Evolutionary conservation across 64 coral and sea anemone species (phyloP).

Genomic region (Porites australiensis): DNA sequence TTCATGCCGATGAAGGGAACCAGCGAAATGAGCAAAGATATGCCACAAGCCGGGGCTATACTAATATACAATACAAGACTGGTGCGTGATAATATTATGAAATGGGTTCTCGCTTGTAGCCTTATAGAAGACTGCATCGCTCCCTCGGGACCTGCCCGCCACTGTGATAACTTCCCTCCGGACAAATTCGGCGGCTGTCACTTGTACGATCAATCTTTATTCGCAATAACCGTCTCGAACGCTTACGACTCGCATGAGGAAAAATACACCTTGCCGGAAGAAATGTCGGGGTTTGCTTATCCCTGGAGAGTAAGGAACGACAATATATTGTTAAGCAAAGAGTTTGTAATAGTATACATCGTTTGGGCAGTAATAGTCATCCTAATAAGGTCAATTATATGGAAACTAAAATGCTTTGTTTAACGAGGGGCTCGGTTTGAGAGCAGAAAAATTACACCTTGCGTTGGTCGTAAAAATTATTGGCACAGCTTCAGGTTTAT

Average conservation of each 20-base stretch:
- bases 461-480: too few relatives aligned
- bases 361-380: neutral
- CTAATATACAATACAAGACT: constrained; percentile 38
- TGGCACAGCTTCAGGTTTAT: too few relatives aligned
- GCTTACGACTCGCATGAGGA: constrained; percentile 37
- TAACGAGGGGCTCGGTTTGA: too few relatives aligned
- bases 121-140: constrained; percentile 56
- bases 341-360: constrained; percentile 29
- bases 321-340: constrained; percentile 16
- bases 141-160: neutral
- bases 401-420: neutral
- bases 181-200: constrained; percentile 52
- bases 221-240: constrained; percentile 39
- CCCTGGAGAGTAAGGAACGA: constrained; percentile 41
- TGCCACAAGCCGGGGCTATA: constrained; percentile 29
- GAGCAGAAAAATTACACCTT: too few relatives aligned
- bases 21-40: neutral
- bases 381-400: neutral
- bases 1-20: constrained; percentile 38
- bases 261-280: constrained; percentile 23
- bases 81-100: constrained; percentile 34
- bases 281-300: constrained; percentile 23
- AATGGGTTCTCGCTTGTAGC: constrained; percentile 40
- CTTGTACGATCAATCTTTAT: constrained; percentile 36
- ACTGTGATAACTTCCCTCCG: constrained; percentile 24